Conservation (phyloP, 2,113 vertebrate genomes). For the Atherinomorus stipes region DNA sequence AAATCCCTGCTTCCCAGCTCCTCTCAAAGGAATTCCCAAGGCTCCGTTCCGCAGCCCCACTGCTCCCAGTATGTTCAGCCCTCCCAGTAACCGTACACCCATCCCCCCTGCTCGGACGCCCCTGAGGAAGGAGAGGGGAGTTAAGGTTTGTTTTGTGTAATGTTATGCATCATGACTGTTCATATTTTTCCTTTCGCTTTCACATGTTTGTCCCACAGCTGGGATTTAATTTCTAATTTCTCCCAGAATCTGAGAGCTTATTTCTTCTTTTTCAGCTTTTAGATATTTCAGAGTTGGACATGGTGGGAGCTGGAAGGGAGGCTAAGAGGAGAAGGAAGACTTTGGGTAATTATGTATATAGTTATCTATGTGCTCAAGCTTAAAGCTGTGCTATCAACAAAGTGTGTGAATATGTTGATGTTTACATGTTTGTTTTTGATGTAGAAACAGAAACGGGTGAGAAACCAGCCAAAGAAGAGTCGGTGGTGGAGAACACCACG, state of each 20-base stretch:
- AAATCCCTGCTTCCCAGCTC: slow-evolving; percentile 81
- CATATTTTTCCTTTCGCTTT: not conserved
- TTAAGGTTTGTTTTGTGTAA: slow-evolving; percentile 87
- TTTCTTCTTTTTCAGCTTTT: slow-evolving; percentile 83
- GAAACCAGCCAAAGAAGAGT: slow-evolving; percentile 94
- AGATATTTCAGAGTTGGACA: slow-evolving; percentile 93
- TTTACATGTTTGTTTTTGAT: not conserved
- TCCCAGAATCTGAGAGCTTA: no score
- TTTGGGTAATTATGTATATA: slow-evolving; percentile 81
- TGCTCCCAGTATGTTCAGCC: slow-evolving; percentile 94
- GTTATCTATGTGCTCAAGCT: not conserved
- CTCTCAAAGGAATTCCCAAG: slow-evolving; percentile 97
- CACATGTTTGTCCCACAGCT: no score
- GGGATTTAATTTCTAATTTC: no score
- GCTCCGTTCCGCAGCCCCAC: slow-evolving; percentile 95
- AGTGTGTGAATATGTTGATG: not conserved
- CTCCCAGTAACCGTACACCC: slow-evolving; percentile 92
- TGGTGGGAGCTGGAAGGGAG: slow-evolving; percentile 93
- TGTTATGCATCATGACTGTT: not conserved
- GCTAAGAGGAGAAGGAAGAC: slow-evolving; percentile 98
- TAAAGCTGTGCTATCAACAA: rapidly evolving
- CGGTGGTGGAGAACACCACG: slow-evolving; percentile 93
- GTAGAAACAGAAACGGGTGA: slow-evolving; percentile 92
- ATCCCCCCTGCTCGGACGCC: slow-evolving; percentile 92
- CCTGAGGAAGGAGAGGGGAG: slow-evolving; percentile 94